These are phyloP conservation scores for Benitochromis conjunctus DNA, from an alignment of 2,113 vertebrate genomes.

Conservation along the genomic window DNA sequence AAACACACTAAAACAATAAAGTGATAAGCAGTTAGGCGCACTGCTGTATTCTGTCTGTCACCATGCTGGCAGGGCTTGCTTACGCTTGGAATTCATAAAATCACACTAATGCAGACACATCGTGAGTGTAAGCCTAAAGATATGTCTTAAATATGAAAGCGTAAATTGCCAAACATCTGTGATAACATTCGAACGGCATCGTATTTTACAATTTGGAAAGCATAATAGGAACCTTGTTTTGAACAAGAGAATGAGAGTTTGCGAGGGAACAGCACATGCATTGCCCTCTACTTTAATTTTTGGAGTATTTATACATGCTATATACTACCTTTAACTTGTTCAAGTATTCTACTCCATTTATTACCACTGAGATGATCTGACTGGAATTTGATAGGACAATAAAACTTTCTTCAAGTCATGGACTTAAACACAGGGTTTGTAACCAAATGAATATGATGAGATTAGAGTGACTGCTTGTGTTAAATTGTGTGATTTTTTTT, in stretches of 20 bases:
- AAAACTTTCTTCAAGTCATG: background rate
- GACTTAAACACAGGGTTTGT: background rate
- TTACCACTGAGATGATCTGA: background rate
- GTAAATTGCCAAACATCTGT: background rate
- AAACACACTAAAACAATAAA: constrained; percentile 22
- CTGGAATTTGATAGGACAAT: background rate
- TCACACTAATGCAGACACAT: background rate
- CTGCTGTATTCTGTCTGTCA: constrained; percentile 44
- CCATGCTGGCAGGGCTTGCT: constrained; percentile 21
- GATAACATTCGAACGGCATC: background rate
- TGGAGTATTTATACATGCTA: background rate
- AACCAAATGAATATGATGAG: background rate
- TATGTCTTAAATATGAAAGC: background rate
- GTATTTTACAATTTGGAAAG: background rate
- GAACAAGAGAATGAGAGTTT: background rate
- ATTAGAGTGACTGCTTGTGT: background rate
- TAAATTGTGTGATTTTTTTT: background rate
- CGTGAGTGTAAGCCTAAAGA: background rate
- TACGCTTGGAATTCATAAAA: background rate
- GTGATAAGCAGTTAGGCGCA: constrained; percentile 12
- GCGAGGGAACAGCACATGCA: background rate
- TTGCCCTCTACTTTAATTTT: background rate
- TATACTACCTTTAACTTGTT: background rate
- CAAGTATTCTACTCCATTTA: background rate
- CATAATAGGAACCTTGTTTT: background rate